Evolutionary conservation across 1,140 invertebrate genomes (phyloP).

Genomic region (Apis cerana): DNA sequence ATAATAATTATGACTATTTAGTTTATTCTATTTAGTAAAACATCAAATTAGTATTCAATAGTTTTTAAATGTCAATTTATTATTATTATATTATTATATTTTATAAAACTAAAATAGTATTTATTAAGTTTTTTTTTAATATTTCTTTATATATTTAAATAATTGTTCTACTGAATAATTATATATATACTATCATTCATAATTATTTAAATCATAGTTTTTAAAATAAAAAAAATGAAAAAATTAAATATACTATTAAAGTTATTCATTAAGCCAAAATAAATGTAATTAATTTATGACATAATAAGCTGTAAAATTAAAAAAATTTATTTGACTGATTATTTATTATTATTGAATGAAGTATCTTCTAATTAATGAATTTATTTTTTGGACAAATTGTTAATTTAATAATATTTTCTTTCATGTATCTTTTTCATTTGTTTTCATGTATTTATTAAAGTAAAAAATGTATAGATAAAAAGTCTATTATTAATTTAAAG

Average conservation of each 20-base stretch:
- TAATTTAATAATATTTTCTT: background rate
- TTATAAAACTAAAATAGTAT: background rate
- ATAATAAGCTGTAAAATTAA: background rate
- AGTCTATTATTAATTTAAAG: too few relatives aligned
- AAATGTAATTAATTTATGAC: background rate
- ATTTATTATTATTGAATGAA: slow-evolving; percentile 10
- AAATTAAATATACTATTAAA: background rate
- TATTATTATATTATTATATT: background rate
- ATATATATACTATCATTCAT: background rate
- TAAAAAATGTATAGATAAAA: too few relatives aligned
- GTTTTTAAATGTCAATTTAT: background rate
- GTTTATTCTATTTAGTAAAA: background rate
- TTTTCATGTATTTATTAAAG: background rate
- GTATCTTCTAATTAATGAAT: background rate
- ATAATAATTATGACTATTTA: background rate
- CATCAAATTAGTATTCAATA: background rate
- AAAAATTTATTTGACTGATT: background rate
- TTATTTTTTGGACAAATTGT: background rate
- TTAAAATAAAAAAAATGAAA: background rate
- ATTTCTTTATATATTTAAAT: background rate
- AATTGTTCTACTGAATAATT: background rate
- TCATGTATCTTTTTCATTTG: background rate
- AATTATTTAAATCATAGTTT: background rate
- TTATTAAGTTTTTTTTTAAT: background rate
- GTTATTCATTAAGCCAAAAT: background rate